Evolutionary conservation across 2,888 invertebrate genomes (phyloP).

Genomic region (Tenthredo mesomela): DNA sequence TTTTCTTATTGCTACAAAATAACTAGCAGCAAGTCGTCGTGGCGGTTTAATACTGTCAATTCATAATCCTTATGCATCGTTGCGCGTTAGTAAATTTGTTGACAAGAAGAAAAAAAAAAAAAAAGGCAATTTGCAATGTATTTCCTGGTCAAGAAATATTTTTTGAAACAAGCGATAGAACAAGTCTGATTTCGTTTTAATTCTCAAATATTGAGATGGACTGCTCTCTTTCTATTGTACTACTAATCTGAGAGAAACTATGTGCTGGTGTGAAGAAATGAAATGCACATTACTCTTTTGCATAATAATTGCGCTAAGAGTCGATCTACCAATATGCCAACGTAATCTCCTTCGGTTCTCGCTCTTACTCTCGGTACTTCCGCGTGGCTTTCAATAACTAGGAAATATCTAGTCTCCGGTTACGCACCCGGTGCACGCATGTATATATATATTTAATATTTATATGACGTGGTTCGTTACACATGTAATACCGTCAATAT

Average conservation of each 20-base stretch:
- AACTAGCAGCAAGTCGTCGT: not conserved
- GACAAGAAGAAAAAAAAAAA: not conserved
- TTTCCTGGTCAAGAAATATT: not conserved
- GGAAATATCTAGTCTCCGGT: conserved; percentile 47
- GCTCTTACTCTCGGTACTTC: conserved; percentile 39
- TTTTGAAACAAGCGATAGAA: not conserved
- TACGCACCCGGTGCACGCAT: conserved; percentile 37
- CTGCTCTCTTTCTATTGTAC: not conserved
- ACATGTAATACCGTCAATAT: conserved; percentile 1
- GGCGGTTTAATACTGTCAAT: not conserved
- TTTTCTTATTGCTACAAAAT: not conserved
- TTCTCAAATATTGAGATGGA: not conserved
- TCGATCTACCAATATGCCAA: conserved; percentile 8
- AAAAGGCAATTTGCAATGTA: not conserved
- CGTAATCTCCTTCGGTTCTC: not conserved
- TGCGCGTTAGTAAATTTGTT: not conserved
- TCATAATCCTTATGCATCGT: not conserved
- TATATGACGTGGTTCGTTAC: conserved; percentile 35
- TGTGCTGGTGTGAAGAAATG: not conserved
- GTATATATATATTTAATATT: too few relatives aligned
- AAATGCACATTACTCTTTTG: not conserved
- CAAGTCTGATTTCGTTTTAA: not conserved
- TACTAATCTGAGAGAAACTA: not conserved
- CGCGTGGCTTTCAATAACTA: conserved; percentile 37
- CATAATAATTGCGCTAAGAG: conserved; percentile 1